phyloP scores from a whole-genome alignment of 1,140 invertebrate genomes.

The Cyphomyrmex costatus region DNA sequence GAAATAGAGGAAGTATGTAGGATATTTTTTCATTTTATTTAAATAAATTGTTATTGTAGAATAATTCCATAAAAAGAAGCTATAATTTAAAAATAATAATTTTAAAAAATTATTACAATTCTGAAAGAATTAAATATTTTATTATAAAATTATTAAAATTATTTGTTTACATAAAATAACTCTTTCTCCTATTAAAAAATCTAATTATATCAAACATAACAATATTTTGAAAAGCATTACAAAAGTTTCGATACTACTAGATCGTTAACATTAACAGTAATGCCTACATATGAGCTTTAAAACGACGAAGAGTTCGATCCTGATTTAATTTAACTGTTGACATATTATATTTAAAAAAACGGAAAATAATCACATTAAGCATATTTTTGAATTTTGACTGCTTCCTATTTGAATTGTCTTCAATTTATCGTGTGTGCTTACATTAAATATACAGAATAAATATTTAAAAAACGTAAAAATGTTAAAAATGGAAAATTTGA shows the following conservation, averaged over 20 bases:
- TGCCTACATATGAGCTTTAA: neutral
- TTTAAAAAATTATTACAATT: neutral
- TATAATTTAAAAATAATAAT: too few relatives aligned
- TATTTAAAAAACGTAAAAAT: too few relatives aligned
- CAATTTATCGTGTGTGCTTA: too few relatives aligned
- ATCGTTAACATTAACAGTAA: neutral
- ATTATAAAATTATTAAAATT: constrained; percentile 11
- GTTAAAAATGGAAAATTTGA: neutral
- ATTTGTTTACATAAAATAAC: neutral
- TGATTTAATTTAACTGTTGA: neutral
- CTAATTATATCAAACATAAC: neutral
- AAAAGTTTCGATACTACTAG: neutral
- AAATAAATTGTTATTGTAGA: too few relatives aligned
- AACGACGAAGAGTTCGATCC: neutral
- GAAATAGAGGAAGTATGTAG: too few relatives aligned
- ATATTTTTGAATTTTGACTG: neutral
- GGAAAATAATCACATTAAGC: neutral
- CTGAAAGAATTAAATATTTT: constrained; percentile 6
- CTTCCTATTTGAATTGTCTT: neutral
- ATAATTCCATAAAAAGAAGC: too few relatives aligned
- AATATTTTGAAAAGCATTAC: neutral
- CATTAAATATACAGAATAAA: too few relatives aligned
- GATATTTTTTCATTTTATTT: too few relatives aligned
- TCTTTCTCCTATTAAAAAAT: neutral
- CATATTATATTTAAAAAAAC: constrained; percentile 6